phyloP scores from a whole-genome alignment of 2,888 invertebrate species.

The Shargacucullia verbasci region DNA sequence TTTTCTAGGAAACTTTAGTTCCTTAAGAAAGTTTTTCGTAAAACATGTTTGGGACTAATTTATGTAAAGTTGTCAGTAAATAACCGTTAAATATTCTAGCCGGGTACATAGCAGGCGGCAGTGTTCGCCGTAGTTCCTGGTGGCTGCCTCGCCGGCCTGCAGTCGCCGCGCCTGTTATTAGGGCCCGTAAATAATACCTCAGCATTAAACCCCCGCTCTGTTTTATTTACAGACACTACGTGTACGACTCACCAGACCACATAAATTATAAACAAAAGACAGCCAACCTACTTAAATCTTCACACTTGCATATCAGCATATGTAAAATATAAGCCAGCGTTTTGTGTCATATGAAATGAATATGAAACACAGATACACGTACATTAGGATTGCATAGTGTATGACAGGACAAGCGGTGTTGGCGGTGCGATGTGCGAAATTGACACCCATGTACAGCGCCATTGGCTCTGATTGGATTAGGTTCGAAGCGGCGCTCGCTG shows the following conservation, averaged over 20 bases:
- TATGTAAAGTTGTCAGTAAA: slow-evolving; percentile 68
- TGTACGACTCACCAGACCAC: slow-evolving; percentile 66
- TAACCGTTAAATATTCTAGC: slow-evolving; percentile 80
- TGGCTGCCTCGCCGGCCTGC: slow-evolving; percentile 52
- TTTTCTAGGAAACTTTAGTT: slow-evolving; percentile 17
- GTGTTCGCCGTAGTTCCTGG: slow-evolving; percentile 56
- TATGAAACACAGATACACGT: slow-evolving; percentile 42
- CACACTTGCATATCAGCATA: slow-evolving; percentile 25
- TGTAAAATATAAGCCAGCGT: slow-evolving; percentile 3
- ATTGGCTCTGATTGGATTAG: slow-evolving; percentile 87
- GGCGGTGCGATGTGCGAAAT: slow-evolving; percentile 75
- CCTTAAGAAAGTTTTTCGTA: slow-evolving; percentile 33
- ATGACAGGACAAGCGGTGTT: slow-evolving; percentile 54
- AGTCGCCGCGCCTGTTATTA: slow-evolving; percentile 74
- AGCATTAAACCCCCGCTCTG: slow-evolving; percentile 78
- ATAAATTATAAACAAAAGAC: slow-evolving; percentile 63
- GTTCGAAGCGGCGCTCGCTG: slow-evolving; percentile 81
- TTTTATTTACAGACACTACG: slow-evolving; percentile 82
- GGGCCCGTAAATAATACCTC: slow-evolving; percentile 82
- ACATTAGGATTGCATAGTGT: slow-evolving; percentile 45
- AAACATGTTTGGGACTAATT: slow-evolving; percentile 52
- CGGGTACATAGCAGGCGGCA: slow-evolving; percentile 69
- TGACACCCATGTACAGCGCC: slow-evolving; percentile 81
- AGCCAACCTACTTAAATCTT: slow-evolving; percentile 33
- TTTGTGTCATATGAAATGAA: slow-evolving; percentile 29